These are phyloP conservation scores for Montipora capricornis DNA, from an alignment of 64 coral and sea anemone genomes.

Conservation along the genomic window DNA sequence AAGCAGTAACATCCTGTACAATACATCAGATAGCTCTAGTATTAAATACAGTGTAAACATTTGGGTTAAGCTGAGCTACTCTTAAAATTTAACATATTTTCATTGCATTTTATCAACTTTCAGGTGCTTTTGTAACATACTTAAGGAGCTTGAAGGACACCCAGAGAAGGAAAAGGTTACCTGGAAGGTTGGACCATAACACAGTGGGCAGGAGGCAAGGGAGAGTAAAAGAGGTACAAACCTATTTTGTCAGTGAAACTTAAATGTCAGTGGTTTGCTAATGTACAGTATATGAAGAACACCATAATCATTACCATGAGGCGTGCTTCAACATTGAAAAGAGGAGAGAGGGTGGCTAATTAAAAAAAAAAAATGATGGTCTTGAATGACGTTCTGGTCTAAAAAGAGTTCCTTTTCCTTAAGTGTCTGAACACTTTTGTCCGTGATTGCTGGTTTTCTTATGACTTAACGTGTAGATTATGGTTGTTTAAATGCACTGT, in stretches of 20 bases:
- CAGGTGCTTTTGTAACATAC: conserved; percentile 11
- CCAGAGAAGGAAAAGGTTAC: neutral
- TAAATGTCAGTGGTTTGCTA: neutral
- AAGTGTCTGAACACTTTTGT: neutral
- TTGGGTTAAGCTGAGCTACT: neutral
- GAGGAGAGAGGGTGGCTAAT: no score
- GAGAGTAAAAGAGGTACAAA: neutral
- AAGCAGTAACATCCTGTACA: no score
- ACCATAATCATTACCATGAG: no score
- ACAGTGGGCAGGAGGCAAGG: neutral
- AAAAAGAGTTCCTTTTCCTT: no score
- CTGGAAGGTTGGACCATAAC: conserved; percentile 10
- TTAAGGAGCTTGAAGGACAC: conserved; percentile 14
- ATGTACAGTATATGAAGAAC: neutral
- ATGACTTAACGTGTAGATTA: neutral
- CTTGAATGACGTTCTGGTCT: no score
- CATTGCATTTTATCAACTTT: neutral
- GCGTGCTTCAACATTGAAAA: no score
- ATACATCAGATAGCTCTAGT: neutral
- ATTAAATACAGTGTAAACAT: neutral
- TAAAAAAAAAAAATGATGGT: no score
- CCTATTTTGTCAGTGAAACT: neutral
- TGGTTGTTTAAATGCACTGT: neutral
- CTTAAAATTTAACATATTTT: neutral
- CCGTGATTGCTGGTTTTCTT: neutral